phyloP scores from a whole-genome alignment of 2,113 vertebrate genomes.

The Tichodroma muraria region DNA sequence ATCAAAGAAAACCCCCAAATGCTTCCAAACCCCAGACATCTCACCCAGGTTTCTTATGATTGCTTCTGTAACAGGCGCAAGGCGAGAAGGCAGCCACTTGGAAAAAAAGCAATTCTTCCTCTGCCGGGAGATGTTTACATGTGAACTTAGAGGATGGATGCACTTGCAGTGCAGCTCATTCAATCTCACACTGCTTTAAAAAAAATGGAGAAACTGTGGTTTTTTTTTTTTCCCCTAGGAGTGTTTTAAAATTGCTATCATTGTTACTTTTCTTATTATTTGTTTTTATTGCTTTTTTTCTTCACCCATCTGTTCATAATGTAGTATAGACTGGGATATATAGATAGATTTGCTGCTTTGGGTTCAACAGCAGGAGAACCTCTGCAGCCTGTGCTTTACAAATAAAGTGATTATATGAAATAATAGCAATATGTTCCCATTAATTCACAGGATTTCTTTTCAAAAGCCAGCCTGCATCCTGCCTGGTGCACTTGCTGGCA shows the following conservation, averaged over 20 bases:
- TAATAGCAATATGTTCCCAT: conserved; percentile 10
- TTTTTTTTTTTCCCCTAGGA: not conserved
- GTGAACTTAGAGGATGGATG: conserved; percentile 5
- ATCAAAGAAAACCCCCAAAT: not conserved
- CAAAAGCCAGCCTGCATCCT: not conserved
- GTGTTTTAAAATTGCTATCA: conserved; percentile 9
- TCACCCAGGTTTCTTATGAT: not conserved
- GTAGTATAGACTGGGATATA: not conserved
- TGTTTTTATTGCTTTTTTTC: conserved; percentile 31
- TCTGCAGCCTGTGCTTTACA: conserved; percentile 35
- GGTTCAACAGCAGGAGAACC: conserved; percentile 10
- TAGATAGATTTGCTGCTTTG: conserved; percentile 9
- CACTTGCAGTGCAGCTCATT: not conserved
- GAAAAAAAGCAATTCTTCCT: conserved; percentile 26
- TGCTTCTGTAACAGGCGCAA: not conserved
- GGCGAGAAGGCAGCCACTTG: not conserved
- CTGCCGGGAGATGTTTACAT: not conserved
- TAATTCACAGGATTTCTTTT: conserved; percentile 8
- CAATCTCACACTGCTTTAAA: not conserved
- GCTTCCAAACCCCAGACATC: not conserved
- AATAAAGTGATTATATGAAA: conserved; percentile 11
- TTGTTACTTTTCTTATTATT: conserved; percentile 27
- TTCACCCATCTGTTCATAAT: conserved; percentile 17
- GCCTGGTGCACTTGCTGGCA: not conserved
- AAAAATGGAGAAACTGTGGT: not conserved